phyloP scores from a whole-genome alignment of 1,140 invertebrate genomes.

The Drosophila tristis region DNA sequence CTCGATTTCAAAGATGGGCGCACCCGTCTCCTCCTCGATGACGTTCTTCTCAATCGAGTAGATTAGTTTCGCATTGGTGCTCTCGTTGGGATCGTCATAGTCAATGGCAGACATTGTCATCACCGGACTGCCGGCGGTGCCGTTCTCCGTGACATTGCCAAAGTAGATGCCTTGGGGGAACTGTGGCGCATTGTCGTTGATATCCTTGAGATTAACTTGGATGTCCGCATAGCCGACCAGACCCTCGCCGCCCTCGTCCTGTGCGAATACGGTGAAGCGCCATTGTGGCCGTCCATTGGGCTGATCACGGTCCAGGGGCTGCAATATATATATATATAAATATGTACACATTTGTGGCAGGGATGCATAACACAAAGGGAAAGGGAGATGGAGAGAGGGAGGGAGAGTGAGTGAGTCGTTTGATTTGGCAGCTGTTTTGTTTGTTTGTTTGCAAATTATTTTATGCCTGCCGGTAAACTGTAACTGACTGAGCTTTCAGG shows the following conservation, averaged over 20 bases:
- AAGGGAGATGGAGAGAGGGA: no score
- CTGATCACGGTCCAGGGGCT: slow-evolving; percentile 89
- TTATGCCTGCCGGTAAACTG: slow-evolving; percentile 62
- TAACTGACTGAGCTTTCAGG: slow-evolving; percentile 32
- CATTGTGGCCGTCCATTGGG: slow-evolving; percentile 89
- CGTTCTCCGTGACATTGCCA: slow-evolving; percentile 88
- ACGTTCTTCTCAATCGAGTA: slow-evolving; percentile 90
- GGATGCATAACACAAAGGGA: background rate
- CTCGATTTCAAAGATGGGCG: slow-evolving; percentile 88
- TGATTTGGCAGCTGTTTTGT: slow-evolving; percentile 64
- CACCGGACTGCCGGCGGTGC: slow-evolving; percentile 87
- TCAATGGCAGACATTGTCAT: slow-evolving; percentile 90
- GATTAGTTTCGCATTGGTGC: slow-evolving; percentile 87
- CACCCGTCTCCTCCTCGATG: slow-evolving; percentile 87
- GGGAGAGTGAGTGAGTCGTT: slow-evolving; percentile 14
- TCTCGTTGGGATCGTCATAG: slow-evolving; percentile 89
- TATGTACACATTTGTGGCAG: background rate
- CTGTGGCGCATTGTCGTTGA: slow-evolving; percentile 91
- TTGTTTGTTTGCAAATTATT: slow-evolving; percentile 72
- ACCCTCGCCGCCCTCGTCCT: slow-evolving; percentile 89
- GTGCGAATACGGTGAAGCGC: slow-evolving; percentile 90
- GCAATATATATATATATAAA: slow-evolving; percentile 4
- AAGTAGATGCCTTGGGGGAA: slow-evolving; percentile 88
- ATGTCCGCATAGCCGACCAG: slow-evolving; percentile 91
- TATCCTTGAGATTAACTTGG: slow-evolving; percentile 89